Percentiles rank a stretch among this genome's conserved stretches.
Evolutionary conservation across 2,113 vertebrate species (phyloP).

Genomic region (Prunella himalayana): DNA sequence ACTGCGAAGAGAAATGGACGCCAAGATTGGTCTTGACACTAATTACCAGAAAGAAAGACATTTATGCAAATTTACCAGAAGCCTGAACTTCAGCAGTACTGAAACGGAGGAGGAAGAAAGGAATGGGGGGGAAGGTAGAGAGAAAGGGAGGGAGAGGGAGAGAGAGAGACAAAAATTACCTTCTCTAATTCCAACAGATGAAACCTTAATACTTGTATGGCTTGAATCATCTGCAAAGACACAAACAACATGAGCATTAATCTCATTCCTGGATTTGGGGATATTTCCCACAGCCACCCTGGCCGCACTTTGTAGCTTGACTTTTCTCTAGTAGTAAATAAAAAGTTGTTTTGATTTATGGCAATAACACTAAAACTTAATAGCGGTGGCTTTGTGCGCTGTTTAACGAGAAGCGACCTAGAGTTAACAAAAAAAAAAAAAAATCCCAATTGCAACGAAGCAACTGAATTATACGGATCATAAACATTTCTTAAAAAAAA

Average conservation of each 20-base stretch:
- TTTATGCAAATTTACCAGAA: conserved; percentile 89
- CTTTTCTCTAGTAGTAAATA: conserved; percentile 63
- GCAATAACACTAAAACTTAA: conserved; percentile 78
- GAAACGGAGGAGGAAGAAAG: conserved; percentile 34
- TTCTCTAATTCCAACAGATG: conserved; percentile 99
- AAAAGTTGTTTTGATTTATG: conserved; percentile 79
- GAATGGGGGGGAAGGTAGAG: not conserved
- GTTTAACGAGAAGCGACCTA: conserved; percentile 57
- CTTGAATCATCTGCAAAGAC: conserved; percentile 98
- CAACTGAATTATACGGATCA: conserved; percentile 64
- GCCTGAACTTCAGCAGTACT: conserved; percentile 72
- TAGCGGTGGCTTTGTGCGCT: conserved; percentile 65
- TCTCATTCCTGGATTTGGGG: conserved; percentile 46
- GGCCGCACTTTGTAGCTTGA: conserved; percentile 1
- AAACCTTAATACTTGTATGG: conserved; percentile 99
- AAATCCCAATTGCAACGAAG: conserved; percentile 55
- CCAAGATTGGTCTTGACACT: conserved; percentile 95
- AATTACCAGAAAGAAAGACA: conserved; percentile 94
- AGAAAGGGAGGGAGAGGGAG: not conserved
- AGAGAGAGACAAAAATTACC: conserved; percentile 80
- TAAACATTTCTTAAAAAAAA: conserved; percentile 64
- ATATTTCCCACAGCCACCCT: conserved; percentile 46
- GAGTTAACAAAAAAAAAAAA: conserved; percentile 60
- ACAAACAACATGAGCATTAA: conserved; percentile 74
- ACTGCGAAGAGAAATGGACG: conserved; percentile 88